A percentile compares a stretch with the other conserved stretches of the same genome.
These are phyloP conservation scores for Cetoscarus ocellatus DNA, from an alignment of 2,797 vertebrate genomes.

Conservation along the genomic window DNA sequence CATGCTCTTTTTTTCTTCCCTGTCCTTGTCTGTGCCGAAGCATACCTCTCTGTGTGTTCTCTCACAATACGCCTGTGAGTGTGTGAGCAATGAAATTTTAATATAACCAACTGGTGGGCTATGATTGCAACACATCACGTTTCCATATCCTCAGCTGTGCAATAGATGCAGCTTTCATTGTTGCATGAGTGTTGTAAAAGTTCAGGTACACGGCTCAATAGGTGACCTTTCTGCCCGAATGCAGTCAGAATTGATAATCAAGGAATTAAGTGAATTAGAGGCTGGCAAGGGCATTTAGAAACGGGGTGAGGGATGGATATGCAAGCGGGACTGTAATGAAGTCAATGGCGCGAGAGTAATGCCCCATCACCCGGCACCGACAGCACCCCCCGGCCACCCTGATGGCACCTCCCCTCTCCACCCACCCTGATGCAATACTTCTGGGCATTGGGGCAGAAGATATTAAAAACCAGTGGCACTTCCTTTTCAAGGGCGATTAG, in stretches of 20 bases:
- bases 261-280: conserved; percentile 84
- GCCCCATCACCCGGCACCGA: conserved; percentile 75
- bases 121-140: conserved; percentile 50
- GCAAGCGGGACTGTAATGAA: conserved; percentile 81
- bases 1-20: conserved; percentile 17
- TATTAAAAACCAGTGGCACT: conserved; percentile 79
- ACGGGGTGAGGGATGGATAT: conserved; percentile 74
- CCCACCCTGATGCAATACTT: conserved; percentile 70
- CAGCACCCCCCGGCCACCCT: conserved; percentile 58
- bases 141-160: conserved; percentile 24
- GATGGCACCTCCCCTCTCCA: conserved; percentile 51
- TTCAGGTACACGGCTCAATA: conserved; percentile 66
- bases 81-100: conserved; percentile 68
- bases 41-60: conserved; percentile 52
- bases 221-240: conserved; percentile 80
- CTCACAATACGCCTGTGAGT: conserved; percentile 53
- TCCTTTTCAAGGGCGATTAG: conserved; percentile 81
- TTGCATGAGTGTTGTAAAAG: conserved; percentile 62
- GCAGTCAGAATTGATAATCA: conserved; percentile 80
- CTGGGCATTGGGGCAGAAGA: conserved; percentile 77
- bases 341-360: conserved; percentile 84
- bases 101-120: conserved; percentile 61
- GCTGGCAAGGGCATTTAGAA: conserved; percentile 76
- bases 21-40: conserved; percentile 62
- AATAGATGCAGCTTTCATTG: conserved; percentile 33